Base-by-base conservation (phyloP, 2,113 vertebrate species). In the Galemys pyrenaicus region DNA sequence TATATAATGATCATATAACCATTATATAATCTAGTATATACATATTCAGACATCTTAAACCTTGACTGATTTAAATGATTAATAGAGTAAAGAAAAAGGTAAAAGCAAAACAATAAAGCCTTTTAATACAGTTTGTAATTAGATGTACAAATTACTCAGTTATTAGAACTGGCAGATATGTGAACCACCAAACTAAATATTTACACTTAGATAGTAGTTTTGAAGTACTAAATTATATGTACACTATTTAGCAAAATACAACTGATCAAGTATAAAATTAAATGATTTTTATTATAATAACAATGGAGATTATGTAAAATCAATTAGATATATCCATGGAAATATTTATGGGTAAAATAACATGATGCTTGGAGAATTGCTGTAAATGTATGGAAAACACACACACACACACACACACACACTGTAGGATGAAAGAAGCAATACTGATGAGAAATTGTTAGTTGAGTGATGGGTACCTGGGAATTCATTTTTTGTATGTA, bases 311-410 rank as follows among this genome's bases (percentile, higher is more conserved):
- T 89, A 54, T 83, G 6, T 56, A 70, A 84, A 92, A 84, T 79
- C 37, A 49, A 26, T 64, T 67, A 81, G 30, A 73, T 75, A 81
- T 46, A 54, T 11, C 60, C 9, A 62, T 13, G 54, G 30, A 89
- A 78, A 64, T 79, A 79, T 54, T 83, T 88, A 64, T 87, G 22
- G 4, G 22, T 85, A 85, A 92, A 87, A 75, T 73, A 54, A 32
- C 11, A 35, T 44, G 10, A 44, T 89, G 32, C 83, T 24, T 80
- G 5, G 5, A 6, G 60, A 85, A 6, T 92, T 94, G 9, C 65
- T 88, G 0, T 77, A 85, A 94, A 51, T 84, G 37, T 71, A 30
- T 24, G 71, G 10, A 77, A 19, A 12, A 73, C 6, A 58, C 6
- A 78, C 22, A 71, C 24, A 73, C 6, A 56, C 5, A 78, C 22